phyloP scores from a whole-genome alignment of 2,113 vertebrate genomes.

The Anoura caudifer region DNA sequence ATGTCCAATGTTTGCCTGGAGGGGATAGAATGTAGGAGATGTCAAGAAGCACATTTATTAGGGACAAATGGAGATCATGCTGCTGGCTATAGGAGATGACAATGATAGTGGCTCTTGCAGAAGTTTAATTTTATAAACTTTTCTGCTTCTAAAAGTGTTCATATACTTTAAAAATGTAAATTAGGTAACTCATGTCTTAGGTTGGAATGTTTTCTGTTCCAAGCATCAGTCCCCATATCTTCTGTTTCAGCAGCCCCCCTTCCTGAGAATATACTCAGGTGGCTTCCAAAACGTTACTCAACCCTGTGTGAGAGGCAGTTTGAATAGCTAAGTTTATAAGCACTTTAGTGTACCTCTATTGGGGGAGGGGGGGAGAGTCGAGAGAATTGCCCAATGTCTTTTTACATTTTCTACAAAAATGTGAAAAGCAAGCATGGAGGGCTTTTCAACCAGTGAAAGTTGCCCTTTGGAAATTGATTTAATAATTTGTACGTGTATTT shows the following conservation, averaged over 20 bases:
- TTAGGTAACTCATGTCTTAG: not conserved
- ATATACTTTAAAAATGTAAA: not conserved
- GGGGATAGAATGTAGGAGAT: rapidly evolving
- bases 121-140: not conserved
- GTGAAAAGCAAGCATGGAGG: not conserved
- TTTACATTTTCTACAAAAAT: not conserved
- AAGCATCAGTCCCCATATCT: rapidly evolving
- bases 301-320: rapidly evolving
- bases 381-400: not conserved
- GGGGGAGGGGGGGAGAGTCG: too few relatives aligned
- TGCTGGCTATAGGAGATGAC: rapidly evolving
- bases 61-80: rapidly evolving
- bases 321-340: not conserved
- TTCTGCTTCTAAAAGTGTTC: not conserved
- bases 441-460: not conserved
- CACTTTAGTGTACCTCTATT: rapidly evolving
- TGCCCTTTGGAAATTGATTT: not conserved
- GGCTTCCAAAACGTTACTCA: too few relatives aligned
- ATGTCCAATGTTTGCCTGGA: rapidly evolving
- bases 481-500: not conserved
- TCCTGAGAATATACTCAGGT: rapidly evolving
- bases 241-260: too few relatives aligned
- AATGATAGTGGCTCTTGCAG: rapidly evolving
- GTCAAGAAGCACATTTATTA: not conserved
- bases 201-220: not conserved